Evolutionary conservation across 2,888 invertebrate species (phyloP).

Genomic region (Drosophila infuscata): DNA sequence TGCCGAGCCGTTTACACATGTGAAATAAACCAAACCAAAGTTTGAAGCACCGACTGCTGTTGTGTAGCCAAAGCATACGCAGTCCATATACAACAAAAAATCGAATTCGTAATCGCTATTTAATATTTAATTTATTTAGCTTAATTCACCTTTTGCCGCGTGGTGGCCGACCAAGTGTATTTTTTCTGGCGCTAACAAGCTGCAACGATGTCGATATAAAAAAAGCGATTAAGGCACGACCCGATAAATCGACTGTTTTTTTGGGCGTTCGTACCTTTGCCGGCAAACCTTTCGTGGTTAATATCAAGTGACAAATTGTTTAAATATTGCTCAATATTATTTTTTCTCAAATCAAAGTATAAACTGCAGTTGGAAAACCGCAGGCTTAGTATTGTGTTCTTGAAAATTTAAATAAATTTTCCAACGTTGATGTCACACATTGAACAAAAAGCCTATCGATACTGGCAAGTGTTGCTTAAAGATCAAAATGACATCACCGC

Average conservation of each 20-base stretch:
- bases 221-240: neutral
- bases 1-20: neutral
- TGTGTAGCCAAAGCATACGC: constrained; percentile 35
- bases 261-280: neutral
- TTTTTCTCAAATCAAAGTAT: neutral
- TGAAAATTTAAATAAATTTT: neutral
- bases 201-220: constrained; percentile 14
- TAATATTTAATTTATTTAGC: neutral
- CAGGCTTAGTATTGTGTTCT: neutral
- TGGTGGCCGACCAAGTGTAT: constrained; percentile 42
- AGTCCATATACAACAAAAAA: constrained; percentile 5
- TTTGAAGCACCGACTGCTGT: constrained; percentile 43
- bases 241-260: neutral
- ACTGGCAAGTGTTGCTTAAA: constrained; percentile 23
- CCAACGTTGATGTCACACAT: neutral
- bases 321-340: neutral
- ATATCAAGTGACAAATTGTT: neutral
- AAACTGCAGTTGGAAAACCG: neutral
- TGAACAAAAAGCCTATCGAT: neutral
- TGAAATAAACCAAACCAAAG: neutral
- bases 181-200: constrained; percentile 7
- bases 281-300: neutral
- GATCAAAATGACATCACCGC: neutral
- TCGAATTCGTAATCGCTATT: neutral
- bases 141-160: constrained; percentile 36